Base-by-base conservation (phyloP, 2,113 vertebrate species). In the Acrocephalus kingi region DNA sequence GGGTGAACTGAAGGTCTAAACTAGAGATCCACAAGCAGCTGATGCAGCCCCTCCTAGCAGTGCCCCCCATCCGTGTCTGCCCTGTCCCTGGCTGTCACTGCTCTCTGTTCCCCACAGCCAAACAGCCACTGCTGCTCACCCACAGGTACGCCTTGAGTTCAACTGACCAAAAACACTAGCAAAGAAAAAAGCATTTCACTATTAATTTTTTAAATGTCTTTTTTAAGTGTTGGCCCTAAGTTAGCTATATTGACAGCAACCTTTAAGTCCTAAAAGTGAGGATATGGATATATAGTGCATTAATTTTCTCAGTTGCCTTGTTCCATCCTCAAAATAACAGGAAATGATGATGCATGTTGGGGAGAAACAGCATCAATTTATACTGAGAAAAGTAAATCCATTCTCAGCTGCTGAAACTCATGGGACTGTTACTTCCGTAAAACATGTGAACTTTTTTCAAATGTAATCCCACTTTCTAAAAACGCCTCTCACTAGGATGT, bases 81-180 rank as follows among this genome's bases (percentile, higher is more conserved):
- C 27, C 64, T 1, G 0, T 8, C 61, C 51, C 45, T 3, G 3
- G 8, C 48, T 43, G 59, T 8, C n/a, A 0, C 43, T 3, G 18
- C 33, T 5, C 15, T 4, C 64, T 24, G 71, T n/a, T 15, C 17
- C 45, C 45, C 17, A 2, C 2, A 5, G 16, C 45, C 55, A 5
- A 21, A 0, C 33, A 31, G 59, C 41, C 33, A 0, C 1, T 19
- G 7, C 45, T 41, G 48, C 15, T 14, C 58, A 20, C 54, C 7
- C 3, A 4, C 31, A 5, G 4, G 19, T 6, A 1, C 3, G 2
- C 8, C 0, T 5, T 15, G 22, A 6, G 31, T 35, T 28, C 68
- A 16, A 0, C 46, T 28, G 39, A 6, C 15, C 20, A 3, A 11
- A 54, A 41, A 10, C 10, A 18, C 39, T 2, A 10, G 1, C 7